Evolutionary conservation across 92 coral and sea anemone genomes (phyloP).

Genomic region (Zoanthus gigantus): DNA sequence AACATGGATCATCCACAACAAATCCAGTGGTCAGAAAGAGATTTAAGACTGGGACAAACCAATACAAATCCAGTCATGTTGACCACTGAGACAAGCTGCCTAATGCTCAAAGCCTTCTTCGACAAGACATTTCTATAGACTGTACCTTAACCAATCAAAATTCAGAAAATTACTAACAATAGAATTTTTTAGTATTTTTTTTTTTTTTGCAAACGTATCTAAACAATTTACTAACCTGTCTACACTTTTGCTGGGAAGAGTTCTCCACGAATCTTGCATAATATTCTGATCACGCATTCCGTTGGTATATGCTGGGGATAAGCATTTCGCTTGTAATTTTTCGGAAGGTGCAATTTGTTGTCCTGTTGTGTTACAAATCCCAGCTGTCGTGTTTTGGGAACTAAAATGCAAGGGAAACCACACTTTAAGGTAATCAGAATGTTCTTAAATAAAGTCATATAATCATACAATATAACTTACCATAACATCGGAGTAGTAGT

Average conservation of each 20-base stretch:
- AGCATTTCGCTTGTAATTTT: slow-evolving; percentile 10
- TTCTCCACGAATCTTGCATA: slow-evolving; percentile 8
- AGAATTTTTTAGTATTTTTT: too few relatives aligned
- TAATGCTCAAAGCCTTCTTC: too few relatives aligned
- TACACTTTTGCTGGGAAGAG: slow-evolving; percentile 28
- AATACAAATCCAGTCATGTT: too few relatives aligned
- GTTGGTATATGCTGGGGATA: slow-evolving; percentile 62
- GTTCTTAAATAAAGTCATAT: neutral
- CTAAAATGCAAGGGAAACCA: slow-evolving; percentile 1
- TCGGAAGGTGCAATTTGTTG: neutral
- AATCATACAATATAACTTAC: neutral
- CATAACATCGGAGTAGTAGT: too few relatives aligned
- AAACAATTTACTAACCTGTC: slow-evolving; percentile 7
- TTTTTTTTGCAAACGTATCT: neutral
- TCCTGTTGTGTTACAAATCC: slow-evolving; percentile 34
- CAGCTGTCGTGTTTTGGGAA: neutral
- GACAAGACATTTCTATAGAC: too few relatives aligned
- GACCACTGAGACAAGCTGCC: too few relatives aligned
- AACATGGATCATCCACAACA: too few relatives aligned
- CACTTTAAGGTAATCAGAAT: neutral
- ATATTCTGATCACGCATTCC: slow-evolving; percentile 63
- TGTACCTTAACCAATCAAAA: too few relatives aligned
- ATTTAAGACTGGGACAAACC: too few relatives aligned
- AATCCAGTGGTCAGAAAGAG: too few relatives aligned
- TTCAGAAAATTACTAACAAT: too few relatives aligned